A percentile compares a stretch with the other conserved stretches of the same genome.
phyloP scores from a whole-genome alignment of 2,113 vertebrate genomes.

The Salvelinus sp. region DNA sequence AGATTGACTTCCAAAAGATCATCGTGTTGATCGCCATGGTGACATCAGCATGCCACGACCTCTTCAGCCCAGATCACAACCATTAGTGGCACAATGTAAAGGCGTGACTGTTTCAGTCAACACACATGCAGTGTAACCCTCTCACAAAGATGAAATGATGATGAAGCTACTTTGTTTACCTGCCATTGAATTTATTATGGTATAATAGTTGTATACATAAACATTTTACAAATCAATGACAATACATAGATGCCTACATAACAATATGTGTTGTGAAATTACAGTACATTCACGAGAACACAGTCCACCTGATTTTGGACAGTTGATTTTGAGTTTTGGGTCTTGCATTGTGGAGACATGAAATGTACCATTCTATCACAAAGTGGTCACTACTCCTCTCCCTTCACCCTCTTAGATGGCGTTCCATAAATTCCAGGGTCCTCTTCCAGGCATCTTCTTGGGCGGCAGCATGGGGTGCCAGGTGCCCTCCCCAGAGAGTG shows the following conservation, averaged over 20 bases:
- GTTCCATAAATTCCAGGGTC: slow-evolving; percentile 58
- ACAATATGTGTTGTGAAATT: neutral
- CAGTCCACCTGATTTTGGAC: neutral
- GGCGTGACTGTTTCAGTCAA: neutral
- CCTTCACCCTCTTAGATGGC: slow-evolving; percentile 51
- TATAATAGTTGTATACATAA: neutral
- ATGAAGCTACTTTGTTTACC: too few relatives aligned
- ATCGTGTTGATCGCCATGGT: slow-evolving; percentile 72
- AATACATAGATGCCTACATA: neutral
- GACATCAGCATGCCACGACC: slow-evolving; percentile 67
- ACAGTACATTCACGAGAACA: neutral
- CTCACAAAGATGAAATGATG: too few relatives aligned
- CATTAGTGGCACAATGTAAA: slow-evolving; percentile 17
- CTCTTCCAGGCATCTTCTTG: slow-evolving; percentile 69
- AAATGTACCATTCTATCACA: neutral
- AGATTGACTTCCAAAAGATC: slow-evolving; percentile 77
- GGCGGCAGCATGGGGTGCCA: slow-evolving; percentile 57
- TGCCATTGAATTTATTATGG: neutral
- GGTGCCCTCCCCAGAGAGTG: slow-evolving; percentile 61
- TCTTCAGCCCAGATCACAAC: slow-evolving; percentile 37
- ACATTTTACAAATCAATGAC: neutral
- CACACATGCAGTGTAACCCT: neutral
- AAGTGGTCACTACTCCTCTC: neutral
- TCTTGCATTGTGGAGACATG: neutral
- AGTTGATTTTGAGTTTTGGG: neutral